Percentiles rank a stretch among this genome's conserved stretches.
Evolutionary conservation across 2,888 invertebrate species (phyloP).

Genomic region (Chirona hameri): DNA sequence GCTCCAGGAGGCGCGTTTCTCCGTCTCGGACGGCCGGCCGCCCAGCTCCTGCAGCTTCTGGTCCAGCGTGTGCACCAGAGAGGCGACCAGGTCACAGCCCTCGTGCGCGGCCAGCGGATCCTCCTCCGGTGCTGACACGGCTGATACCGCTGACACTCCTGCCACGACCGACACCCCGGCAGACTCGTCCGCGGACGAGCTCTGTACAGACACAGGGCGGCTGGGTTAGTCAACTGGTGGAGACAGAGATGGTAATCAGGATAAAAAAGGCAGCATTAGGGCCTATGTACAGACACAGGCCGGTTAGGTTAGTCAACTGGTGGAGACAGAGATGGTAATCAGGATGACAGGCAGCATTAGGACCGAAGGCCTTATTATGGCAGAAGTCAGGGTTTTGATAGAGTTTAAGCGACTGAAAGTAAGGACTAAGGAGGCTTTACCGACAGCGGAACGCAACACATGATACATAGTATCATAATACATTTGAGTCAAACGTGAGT

Average conservation of each 20-base stretch:
- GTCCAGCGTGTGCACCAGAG: slow-evolving; percentile 78
- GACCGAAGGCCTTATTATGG: no score
- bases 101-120: background rate
- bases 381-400: no score
- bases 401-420: no score
- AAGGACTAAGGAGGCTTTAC: no score
- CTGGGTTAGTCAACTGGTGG: background rate
- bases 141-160: no score
- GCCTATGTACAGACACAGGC: background rate
- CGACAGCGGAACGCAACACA: no score
- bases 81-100: slow-evolving; percentile 62
- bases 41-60: slow-evolving; percentile 60
- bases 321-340: background rate
- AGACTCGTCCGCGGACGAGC: background rate
- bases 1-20: slow-evolving; percentile 23
- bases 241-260: background rate
- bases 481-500: no score
- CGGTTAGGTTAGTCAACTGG: background rate
- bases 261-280: no score
- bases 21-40: background rate
- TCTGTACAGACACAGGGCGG: background rate
- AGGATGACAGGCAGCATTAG: no score
- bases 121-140: no score
- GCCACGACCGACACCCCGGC: no score
- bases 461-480: no score